Base-by-base conservation (phyloP, 1,140 invertebrate species). In the Carposina sasakii region DNA sequence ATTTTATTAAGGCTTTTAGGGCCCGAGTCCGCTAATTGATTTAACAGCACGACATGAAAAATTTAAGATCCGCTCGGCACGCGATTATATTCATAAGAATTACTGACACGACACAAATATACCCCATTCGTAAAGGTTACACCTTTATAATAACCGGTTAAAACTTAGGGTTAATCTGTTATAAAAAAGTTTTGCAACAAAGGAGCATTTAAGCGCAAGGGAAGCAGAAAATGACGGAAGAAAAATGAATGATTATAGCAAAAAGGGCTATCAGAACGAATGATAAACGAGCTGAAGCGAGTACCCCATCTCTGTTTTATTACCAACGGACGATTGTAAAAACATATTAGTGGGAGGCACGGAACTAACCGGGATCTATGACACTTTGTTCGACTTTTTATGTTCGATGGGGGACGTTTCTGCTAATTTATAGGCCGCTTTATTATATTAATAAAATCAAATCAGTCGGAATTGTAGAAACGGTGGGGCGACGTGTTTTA, bases 161-260 rank as follows among this genome's bases (percentile, higher is more conserved):
- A 46, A 52, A 57, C 46, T 44, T 52, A 47, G 26, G 56, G 54
- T 52, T 54, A 47, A 64, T 67, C 66, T 67, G 67, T 72, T 76
- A 71, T 74, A 72, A 71, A 73, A 76, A 64, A 65, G 73, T 71
- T 75, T 63, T 33, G 40, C 49, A 65, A 69, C 66, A 66, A 61
- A 72, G 66, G 74, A n/a, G 66, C 72, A 73, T 75, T 76, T 72
- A 75, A 76, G 71, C 63, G 70, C 72, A 69, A 77, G 68, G 71
- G 67, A 74, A 78, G 73, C 64, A 71, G 70, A 76, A 73, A 73
- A 73, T 69, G 71, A 75, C 67, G 73, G 76, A 83, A 83, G 76
- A 81, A 77, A 82, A 83, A 83, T 83, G 79, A 83, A 79, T 79
- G 79, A 83, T 83, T 83, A 81, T 72, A 68, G 75, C 79, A 81